Base-by-base conservation (phyloP, 53 echinoderm and acorn worm species). In the Apostichopus leukothele region DNA sequence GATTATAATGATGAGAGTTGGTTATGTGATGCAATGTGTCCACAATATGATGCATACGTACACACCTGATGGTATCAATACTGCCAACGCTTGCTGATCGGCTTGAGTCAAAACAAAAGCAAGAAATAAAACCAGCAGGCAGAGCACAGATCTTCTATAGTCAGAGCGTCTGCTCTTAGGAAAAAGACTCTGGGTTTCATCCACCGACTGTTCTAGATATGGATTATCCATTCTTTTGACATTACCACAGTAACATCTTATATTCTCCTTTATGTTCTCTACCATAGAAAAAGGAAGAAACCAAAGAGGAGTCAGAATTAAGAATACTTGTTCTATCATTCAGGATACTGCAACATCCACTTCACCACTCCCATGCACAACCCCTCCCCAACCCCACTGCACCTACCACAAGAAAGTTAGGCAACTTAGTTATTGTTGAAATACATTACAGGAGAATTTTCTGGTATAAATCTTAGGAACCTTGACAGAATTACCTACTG, bases 31-130 rank as follows among this genome's bases (percentile, higher is more conserved):
- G 7, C 5, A 25, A 53, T 67, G 18, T 71, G 13, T 19, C 71
- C 71, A 71, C 16, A 6, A 19, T 63, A 63, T 63, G 63, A 11
- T 63, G 16, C 63, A 63, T 63, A 71, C 18, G 26, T 60, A 88
- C 91, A 74, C 50, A 94, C 94, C 94, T 86, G 92, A 71, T 60
- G 94, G 94, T 60, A 94, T 87, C 5, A 94, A 90, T 79, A 92
- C 94, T 4, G 94, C 91, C 73, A 92, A 90, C 7, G 89, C 88
- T 86, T 92, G 94, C 39, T 90, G 84, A 74, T 90, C 85, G 11
- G 91, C 91, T 61, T 94, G 94, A 27, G 79, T 92, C 19, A 92
- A 78, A 1, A 94, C 91, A 66, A 89, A 94, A 16, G 92, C 90
- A 21, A 78, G 86, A 76, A 94, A 94, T 66, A 92, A 59, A 50